Evolutionary conservation across 2,888 invertebrate genomes (phyloP), one percentile per base, ranked within the genome.

Genomic region (Heliconius hortense): DNA sequence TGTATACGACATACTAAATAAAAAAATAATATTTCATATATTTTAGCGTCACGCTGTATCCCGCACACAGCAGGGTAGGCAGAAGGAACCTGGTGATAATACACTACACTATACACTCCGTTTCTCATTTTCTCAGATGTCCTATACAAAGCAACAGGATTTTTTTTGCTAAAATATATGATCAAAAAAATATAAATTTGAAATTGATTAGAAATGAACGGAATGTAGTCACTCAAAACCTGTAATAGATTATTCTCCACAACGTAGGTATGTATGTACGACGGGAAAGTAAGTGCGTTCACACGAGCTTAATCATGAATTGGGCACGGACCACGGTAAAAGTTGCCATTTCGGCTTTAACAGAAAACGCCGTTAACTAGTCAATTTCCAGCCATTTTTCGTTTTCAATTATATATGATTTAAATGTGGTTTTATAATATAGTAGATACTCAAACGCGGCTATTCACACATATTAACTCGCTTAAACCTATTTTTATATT

Each of bases 211-310:
- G 69, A 69, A 69, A 69, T 35, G 31, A 56, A 18, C 15, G 56
- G 31, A 69, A 64, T 35, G 31, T 43, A 39, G n/a, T 66, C 56
- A 69, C 11, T 56, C 31, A 56, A 56, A 56, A 69, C 69, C 35
- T 31, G 69, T 69, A 56, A 56, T 69, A 69, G 69, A 56, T 53
- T 60, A 53, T 75, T 48, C 56, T 66, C 64, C 39, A 56, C 48
- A 64, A n/a, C 31, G 74, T 53, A 10, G 35, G 35, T 35, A 69
- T 43, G 53, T 48, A 48, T 43, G 66, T n/a, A 56, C n/a, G 56
- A 28, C 73, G 73, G 76, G 78, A 78, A 78, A 77, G 77, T 77
- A 75, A 75, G 73, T 73, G 68, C 70, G 77, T 78, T 78, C 77
- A 76, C 77, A 77, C 75, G 75, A 78, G 75, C 73, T 75, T 72